These are phyloP conservation scores for Phoronis australis DNA, from an alignment of 2,888 invertebrate species.

Conservation along the genomic window DNA sequence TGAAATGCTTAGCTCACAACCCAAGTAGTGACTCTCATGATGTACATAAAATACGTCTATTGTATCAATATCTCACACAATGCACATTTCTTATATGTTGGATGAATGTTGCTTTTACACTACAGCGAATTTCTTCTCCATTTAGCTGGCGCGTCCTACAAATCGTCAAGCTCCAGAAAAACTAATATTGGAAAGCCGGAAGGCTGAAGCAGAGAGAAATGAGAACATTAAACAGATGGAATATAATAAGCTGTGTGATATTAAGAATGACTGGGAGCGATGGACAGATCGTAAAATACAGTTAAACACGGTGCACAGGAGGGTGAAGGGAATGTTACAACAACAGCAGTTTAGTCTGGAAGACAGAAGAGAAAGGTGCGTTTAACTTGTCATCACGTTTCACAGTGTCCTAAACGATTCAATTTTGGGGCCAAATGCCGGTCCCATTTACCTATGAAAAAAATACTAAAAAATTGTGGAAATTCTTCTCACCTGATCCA, in stretches of 20 bases:
- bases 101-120: no score
- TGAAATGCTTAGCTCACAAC: no score
- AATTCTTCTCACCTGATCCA: no score
- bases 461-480: no score
- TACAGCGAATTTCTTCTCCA: slow-evolving; percentile 3
- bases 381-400: no score
- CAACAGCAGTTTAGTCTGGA: slow-evolving; percentile 39
- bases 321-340: slow-evolving; percentile 31
- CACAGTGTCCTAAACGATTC: no score
- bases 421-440: no score
- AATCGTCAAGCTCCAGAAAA: slow-evolving; percentile 42
- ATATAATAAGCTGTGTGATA: slow-evolving; percentile 35
- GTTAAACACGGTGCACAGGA: slow-evolving; percentile 34
- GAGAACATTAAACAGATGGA: slow-evolving; percentile 32
- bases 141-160: slow-evolving; percentile 40
- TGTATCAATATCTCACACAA: not conserved
- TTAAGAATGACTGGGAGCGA: slow-evolving; percentile 48
- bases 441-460: no score
- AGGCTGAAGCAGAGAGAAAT: slow-evolving; percentile 34
- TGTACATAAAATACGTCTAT: not conserved
- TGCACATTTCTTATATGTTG: not conserved
- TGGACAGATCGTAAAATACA: slow-evolving; percentile 42
- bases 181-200: slow-evolving; percentile 38
- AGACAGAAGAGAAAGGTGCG: slow-evolving; percentile 44
- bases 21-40: not conserved